A percentile compares a stretch with the other conserved stretches of the same genome.
Conservation (phyloP, 2,113 vertebrate genomes). For the Phylloscopus trochiloides region DNA sequence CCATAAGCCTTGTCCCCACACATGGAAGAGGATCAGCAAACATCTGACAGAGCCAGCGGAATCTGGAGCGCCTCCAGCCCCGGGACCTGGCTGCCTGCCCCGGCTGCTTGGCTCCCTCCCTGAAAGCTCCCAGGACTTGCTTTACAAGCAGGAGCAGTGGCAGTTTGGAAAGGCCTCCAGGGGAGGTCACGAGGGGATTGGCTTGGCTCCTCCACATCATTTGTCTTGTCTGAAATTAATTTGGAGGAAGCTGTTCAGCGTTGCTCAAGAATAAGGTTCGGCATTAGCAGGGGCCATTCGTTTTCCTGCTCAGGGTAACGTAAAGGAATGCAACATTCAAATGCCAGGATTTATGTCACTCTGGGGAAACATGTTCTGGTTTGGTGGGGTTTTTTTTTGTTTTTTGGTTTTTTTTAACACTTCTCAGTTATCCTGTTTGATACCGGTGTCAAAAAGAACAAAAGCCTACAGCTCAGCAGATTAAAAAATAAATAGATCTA, state of each 20-base stretch:
- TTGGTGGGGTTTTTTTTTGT: neutral
- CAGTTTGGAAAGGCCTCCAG: constrained; percentile 47
- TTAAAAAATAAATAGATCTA: neutral
- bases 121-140: constrained; percentile 32
- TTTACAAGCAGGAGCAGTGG: constrained; percentile 31
- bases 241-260: constrained; percentile 22
- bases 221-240: constrained; percentile 55
- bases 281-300: neutral
- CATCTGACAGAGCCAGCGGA: neutral
- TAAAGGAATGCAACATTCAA: neutral
- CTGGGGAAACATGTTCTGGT: neutral
- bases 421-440: neutral
- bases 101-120: neutral
- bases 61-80: neutral
- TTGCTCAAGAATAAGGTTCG: constrained; percentile 1
- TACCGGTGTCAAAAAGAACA: neutral
- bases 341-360: constrained; percentile 19
- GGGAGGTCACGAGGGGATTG: constrained; percentile 17
- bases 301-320: neutral
- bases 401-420: neutral
- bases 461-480: neutral
- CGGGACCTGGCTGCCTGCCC: constrained; percentile 5
- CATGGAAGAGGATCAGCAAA: neutral
- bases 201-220: neutral
- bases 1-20: neutral